Percentiles rank a stretch among this genome's conserved stretches.
phyloP scores from a whole-genome alignment of 1,140 invertebrate species.

The Drosophila ananassae region DNA sequence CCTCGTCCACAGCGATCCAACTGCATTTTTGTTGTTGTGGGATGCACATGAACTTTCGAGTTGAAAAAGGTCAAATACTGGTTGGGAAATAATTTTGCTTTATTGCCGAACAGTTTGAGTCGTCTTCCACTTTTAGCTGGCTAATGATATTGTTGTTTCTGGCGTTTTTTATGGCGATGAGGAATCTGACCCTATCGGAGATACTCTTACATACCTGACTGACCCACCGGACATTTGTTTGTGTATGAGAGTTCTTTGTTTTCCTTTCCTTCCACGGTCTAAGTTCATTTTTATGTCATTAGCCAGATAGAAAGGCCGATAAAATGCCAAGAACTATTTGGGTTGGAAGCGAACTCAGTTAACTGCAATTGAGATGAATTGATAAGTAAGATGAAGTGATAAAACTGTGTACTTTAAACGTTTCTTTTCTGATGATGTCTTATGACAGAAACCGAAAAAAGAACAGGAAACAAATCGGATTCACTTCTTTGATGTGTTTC shows the following conservation, averaged over 20 bases:
- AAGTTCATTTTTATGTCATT: constrained; percentile 53
- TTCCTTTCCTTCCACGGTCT: constrained; percentile 2
- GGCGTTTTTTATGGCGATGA: constrained; percentile 34
- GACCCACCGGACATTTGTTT: constrained; percentile 26
- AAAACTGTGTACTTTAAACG: constrained; percentile 14
- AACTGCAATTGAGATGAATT: constrained; percentile 25
- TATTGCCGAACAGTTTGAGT: constrained; percentile 34
- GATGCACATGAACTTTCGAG: constrained; percentile 71
- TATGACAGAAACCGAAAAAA: neutral
- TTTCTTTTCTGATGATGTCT: neutral
- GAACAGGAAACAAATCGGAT: constrained; percentile 25
- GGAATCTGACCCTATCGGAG: constrained; percentile 45
- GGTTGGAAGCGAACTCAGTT: constrained; percentile 5
- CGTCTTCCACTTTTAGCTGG: constrained; percentile 28
- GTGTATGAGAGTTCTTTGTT: neutral
- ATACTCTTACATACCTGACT: constrained; percentile 29
- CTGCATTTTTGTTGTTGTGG: constrained; percentile 55
- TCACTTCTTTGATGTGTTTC: constrained; percentile 14
- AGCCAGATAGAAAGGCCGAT: constrained; percentile 63
- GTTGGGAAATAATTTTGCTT: constrained; percentile 69
- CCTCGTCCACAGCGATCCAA: neutral
- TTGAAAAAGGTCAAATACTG: constrained; percentile 67
- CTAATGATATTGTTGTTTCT: constrained; percentile 24
- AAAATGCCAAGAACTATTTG: constrained; percentile 37
- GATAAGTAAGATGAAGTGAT: too few relatives aligned